Evolutionary conservation across 2,113 vertebrate genomes (phyloP), one percentile per base, ranked within the genome.

Genomic region (Gobio gobio): DNA sequence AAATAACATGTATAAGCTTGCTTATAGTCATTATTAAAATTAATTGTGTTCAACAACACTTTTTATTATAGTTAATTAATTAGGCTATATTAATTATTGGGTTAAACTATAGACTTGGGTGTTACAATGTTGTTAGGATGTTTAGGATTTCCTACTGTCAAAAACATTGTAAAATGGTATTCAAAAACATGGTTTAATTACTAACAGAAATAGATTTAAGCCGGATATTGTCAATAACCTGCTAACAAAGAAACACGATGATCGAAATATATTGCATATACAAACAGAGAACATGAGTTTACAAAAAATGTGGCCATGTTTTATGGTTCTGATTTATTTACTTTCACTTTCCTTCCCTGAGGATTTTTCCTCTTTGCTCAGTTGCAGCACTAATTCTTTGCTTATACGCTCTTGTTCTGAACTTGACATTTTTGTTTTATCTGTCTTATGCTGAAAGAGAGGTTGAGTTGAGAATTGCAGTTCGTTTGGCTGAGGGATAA

Each of bases 331-430:
- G 54, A 78, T 59, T 59, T 78, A 78, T 78, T 78, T 59, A 36
- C 20, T 59, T 78, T 59, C 18, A 14, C 47, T 56, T 54, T 58
- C 29, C 26, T 58, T 77, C 49, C 76, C 72, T 59, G 22, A 59
- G 76, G 33, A 43, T 43, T 16, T 78, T 43, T 59, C 43, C 76
- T 43, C 5, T 20, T 58, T 78, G 51, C 49, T 51, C 33, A 26
- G 16, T 58, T n/a, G 18, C 20, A 14, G 75, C 10, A 13, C 16
- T 20, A 63, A 64, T 64, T 79, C 56, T 61, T 79, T 47, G 40
- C 78, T 79, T 63, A 40, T 47, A 63, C 40, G 18, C 63, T 79
- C n/a, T 79, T 79, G 77, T 59, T 61, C 3, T 79, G 56, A 24
- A 16, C 33, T 43, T 79, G 22, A 24, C 22, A 9, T 61, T 4